Evolutionary conservation across 2,797 vertebrate species (phyloP), one percentile per base, ranked within the genome.

Genomic region (Sarcophilus harrisii): DNA sequence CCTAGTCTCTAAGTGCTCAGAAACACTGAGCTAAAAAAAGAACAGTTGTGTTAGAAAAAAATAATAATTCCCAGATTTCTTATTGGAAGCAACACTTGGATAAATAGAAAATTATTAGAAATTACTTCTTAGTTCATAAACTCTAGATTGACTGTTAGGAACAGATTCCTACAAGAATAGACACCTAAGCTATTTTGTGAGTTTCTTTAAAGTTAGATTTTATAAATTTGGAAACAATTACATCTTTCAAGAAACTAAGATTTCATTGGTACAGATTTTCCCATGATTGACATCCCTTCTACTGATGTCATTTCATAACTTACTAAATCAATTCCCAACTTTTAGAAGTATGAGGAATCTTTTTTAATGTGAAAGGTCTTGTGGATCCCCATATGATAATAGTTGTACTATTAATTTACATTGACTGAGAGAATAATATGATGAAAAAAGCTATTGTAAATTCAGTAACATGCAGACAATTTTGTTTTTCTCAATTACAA

Each of bases 11-110:
- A 91, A 95, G 58, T 5, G 54, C 66, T 52, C 90, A 96, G 92
- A 96, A 57, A 94, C 58, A 92, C n/a, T 16, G 32, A 45, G 55
- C 93, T 95, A 94, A 95, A 94, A 87, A 95, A 93, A 87, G 91
- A 90, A 95, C 58, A 90, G 29, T 90, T 91, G 45, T 52, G 18
- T 81, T 81, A 81, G 66, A 1, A 92, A 62, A 66, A 94, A 58
- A 81, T 38, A 73, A 11, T 13, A 73, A 3, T 49, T 13, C 10
- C 9, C 73, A 27, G 38, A 45, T 87, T 87, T 38, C 38, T 87
- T 87, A 45, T 49, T 45, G 73, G 73, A 49, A 45, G 24, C 38
- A 87, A 49, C 24, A 87, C 38, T 87, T 87, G 24, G 10, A 87
- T 49, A 87, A 87, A 49, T 28, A 49, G 38, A 49, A 81, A 87